Conservation (phyloP, 2,797 vertebrate species). For the Tokudaia tokunoshimensis region DNA sequence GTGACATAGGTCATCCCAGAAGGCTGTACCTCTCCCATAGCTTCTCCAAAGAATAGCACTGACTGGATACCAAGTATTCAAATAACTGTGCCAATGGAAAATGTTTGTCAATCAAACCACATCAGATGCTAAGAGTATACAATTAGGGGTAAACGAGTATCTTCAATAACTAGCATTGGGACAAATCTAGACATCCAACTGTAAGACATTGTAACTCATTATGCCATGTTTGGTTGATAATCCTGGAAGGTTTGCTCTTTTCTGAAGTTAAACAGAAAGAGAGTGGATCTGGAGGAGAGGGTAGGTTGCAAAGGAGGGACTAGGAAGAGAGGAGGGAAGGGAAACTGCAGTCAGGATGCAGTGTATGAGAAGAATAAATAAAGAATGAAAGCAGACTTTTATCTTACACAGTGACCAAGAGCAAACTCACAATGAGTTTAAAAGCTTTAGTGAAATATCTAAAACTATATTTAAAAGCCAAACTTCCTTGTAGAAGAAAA, state of each 20-base stretch:
- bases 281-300: background rate
- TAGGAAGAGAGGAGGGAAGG: background rate
- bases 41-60: background rate
- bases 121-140: background rate
- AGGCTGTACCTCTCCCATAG: background rate
- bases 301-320: background rate
- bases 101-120: background rate
- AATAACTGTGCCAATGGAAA: no score
- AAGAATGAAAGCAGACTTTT: background rate
- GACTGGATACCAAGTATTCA: background rate
- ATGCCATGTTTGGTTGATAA: background rate
- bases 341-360: background rate
- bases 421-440: background rate
- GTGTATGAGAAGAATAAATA: background rate
- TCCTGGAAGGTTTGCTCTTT: background rate
- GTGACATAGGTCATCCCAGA: background rate
- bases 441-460: background rate
- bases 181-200: background rate
- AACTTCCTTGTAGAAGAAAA: background rate
- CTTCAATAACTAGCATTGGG: background rate
- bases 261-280: background rate
- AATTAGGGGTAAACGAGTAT: background rate
- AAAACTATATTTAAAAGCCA: background rate
- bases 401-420: background rate
- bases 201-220: background rate